Evolutionary conservation across 1,140 invertebrate species (phyloP), one percentile per base, ranked within the genome.

Genomic region (Drosophila kurseongensis): DNA sequence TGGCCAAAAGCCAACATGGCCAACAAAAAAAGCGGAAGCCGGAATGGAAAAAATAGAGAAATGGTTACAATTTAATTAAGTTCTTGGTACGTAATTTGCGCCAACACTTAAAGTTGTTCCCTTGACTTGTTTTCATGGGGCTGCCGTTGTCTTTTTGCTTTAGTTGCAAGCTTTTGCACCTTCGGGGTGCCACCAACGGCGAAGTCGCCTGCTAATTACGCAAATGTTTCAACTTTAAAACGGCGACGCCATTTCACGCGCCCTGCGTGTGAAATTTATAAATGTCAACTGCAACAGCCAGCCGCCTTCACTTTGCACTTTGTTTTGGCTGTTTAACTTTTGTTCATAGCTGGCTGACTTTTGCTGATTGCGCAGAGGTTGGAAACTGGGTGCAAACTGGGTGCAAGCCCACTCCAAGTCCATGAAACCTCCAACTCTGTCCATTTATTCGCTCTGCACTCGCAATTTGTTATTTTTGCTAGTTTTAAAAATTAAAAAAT

Each of bases 241-340:
- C 78, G 69, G 61, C 75, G 59, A 52, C 29, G 79, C 45, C 51
- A 76, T 88, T 86, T 81, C 47, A 86, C 61, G 78, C 75, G 58
- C 41, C 38, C 44, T 75, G 69, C 41, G 69, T 82, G 78, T 56
- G 52, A 82, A 82, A 82, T 82, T 60, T 88, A 71, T 80, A 78
- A 66, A 83, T 75, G 61, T 72, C 65, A 82, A 75, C 75, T 75
- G 76, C 48, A 41, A 35, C 8, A 41, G 18, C 45, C 27, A 12
- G 36, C 40, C 51, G 9, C 41, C 23, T 12, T n/a, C 58, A 73
- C 67, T 88, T 79, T 79, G 57, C 83, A 86, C 78, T 86, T 81
- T 73, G 83, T 80, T 88, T 83, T 88, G 79, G 88, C 83, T 86
- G 84, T 77, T 86, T 83, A 83, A 89, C 79, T 77, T 89, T 88